phyloP scores from a whole-genome alignment of 2,113 vertebrate species.

The Semnornis frantzii region DNA sequence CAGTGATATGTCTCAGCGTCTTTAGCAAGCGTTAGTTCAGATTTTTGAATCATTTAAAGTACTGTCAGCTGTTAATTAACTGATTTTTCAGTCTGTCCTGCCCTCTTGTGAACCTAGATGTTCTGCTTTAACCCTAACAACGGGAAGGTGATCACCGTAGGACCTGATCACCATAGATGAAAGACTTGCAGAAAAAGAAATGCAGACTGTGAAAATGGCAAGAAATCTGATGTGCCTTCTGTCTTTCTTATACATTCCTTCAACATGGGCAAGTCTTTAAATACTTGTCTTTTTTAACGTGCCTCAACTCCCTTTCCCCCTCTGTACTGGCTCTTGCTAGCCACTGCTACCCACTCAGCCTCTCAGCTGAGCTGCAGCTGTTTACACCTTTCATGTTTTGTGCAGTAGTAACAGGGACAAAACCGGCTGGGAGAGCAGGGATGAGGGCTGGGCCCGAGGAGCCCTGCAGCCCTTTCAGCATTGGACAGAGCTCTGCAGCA shows the following conservation, averaged over 20 bases:
- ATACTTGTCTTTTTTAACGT: not conserved
- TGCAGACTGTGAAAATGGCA: not conserved
- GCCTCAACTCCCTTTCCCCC: not conserved
- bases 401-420: not conserved
- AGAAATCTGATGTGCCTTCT: not conserved
- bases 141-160: not conserved
- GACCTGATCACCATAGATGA: not conserved
- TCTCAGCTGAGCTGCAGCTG: not conserved
- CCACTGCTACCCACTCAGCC: not conserved
- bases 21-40: not conserved
- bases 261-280: not conserved
- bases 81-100: not conserved
- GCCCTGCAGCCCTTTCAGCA: not conserved
- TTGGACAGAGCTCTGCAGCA: not conserved
- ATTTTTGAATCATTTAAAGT: not conserved
- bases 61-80: not conserved
- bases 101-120: slow-evolving; percentile 1
- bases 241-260: not conserved
- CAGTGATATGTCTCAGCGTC: not conserved
- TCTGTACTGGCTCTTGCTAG: not conserved
- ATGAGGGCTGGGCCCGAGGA: not conserved
- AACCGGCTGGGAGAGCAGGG: not conserved
- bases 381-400: not conserved
- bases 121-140: not conserved
- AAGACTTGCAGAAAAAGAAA: not conserved